Base-by-base conservation (phyloP, 2,888 invertebrate species). In the Ligdia adustata region DNA sequence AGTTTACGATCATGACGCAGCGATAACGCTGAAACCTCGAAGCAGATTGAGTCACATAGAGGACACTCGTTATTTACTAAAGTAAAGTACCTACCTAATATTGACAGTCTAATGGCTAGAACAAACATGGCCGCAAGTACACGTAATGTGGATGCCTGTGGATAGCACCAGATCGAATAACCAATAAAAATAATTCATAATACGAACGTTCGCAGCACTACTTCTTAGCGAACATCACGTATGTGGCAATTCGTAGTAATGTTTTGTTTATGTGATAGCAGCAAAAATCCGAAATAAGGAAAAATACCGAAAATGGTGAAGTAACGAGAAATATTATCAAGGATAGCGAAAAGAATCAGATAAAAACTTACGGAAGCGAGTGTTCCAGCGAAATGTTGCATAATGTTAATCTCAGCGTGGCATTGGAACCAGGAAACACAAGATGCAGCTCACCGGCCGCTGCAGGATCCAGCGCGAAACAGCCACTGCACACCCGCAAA, bases 41-140 rank as follows among this genome's bases (percentile, higher is more conserved):
- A 54, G 43, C 46, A 59, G 61, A 66, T 64, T 67, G 66, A 73
- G 72, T 74, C 72, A 75, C 60, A 59, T 69, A 75, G 69, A 77
- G 74, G 73, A 75, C 75, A 70, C 60, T 57, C 50, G 54, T 43
- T 59, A 56, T 58, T 57, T 55, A 69, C 61, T 62, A 66, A 69
- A 62, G 58, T 59, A 61, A n/a, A n/a, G n/a, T n/a, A n/a, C n/a
- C n/a, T n/a, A n/a, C n/a, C n/a, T n/a, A n/a, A 69, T 70, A 75
- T 69, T 70, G 68, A 70, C 71, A 67, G 58, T 67, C 75, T 75
- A 77, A 75, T 73, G 67, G 69, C 61, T 74, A 77, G 62, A 75
- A 79, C 74, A 82, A 82, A 84, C 60, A 83, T 76, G 75, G 75
- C 76, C 66, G 75, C 75, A 67, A 52, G 55, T 62, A 63, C 52